Conservation (phyloP, 2,888 invertebrate genomes). For the Lydus trimaculatus region DNA sequence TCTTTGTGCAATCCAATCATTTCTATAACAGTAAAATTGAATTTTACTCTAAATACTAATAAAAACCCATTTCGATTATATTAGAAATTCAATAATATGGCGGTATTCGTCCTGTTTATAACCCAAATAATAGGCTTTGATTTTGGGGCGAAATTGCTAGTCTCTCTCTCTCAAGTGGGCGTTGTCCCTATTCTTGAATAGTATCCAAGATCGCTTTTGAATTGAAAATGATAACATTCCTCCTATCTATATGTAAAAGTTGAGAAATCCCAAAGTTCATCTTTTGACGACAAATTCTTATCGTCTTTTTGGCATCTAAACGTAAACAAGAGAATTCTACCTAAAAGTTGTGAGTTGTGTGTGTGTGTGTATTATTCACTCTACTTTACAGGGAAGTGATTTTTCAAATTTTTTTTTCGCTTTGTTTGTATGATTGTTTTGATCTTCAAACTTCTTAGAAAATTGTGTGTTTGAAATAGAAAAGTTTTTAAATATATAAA, state of each 20-base stretch:
- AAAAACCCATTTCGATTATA: no score
- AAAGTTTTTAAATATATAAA: not conserved
- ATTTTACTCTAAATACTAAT: no score
- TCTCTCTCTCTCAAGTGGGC: conserved; percentile 1
- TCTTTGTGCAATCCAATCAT: no score
- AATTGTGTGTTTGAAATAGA: not conserved
- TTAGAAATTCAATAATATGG: not conserved
- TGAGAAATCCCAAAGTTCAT: not conserved
- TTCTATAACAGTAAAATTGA: not conserved
- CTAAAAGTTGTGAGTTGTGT: not conserved
- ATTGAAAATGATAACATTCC: conserved; percentile 5
- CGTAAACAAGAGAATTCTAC: not conserved
- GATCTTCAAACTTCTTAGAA: conserved; percentile 1
- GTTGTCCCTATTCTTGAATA: not conserved
- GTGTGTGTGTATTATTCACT: not conserved
- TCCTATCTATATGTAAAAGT: not conserved
- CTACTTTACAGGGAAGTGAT: not conserved
- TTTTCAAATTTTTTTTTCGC: not conserved
- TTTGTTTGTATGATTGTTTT: not conserved
- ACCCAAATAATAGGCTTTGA: not conserved
- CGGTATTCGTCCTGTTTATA: not conserved
- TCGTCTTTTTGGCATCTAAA: not conserved
- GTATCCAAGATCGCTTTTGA: not conserved
- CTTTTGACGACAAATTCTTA: not conserved
- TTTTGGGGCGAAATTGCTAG: not conserved